These are phyloP conservation scores for Escarpia spicata DNA, from an alignment of 2,888 invertebrate species.

Conservation along the genomic window DNA sequence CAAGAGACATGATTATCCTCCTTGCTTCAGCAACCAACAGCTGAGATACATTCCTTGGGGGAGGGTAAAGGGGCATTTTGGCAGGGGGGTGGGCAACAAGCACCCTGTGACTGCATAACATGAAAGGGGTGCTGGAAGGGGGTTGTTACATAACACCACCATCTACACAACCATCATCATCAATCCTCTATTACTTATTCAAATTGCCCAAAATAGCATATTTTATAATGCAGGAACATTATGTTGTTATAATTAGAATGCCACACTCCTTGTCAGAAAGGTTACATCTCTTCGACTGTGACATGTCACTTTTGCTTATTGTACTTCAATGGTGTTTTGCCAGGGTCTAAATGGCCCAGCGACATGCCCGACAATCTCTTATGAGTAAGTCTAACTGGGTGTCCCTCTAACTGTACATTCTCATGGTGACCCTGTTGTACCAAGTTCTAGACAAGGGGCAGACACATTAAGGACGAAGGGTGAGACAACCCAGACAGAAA, in stretches of 20 bases:
- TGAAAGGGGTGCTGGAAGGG: background rate
- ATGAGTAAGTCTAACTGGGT: no score
- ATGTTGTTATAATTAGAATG: background rate
- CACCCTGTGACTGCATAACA: background rate
- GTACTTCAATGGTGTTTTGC: no score
- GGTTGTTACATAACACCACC: background rate
- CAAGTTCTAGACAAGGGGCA: no score
- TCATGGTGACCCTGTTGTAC: no score
- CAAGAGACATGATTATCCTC: background rate
- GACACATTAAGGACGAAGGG: no score
- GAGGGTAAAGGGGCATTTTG: background rate
- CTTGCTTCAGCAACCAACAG: conserved; percentile 3
- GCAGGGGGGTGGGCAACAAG: background rate
- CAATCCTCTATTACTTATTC: conserved; percentile 3
- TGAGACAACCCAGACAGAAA: no score
- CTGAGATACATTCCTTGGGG: background rate
- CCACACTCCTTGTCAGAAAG: no score
- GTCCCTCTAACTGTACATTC: no score
- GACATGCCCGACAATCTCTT: no score
- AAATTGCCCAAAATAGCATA: background rate
- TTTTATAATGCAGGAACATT: background rate
- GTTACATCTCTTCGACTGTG: no score
- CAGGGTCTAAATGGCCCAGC: no score
- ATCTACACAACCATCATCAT: background rate
- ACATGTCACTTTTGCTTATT: no score